Evolutionary conservation across 1,140 invertebrate genomes (phyloP), one percentile per base, ranked within the genome.

Genomic region (Drosophila burlai): DNA sequence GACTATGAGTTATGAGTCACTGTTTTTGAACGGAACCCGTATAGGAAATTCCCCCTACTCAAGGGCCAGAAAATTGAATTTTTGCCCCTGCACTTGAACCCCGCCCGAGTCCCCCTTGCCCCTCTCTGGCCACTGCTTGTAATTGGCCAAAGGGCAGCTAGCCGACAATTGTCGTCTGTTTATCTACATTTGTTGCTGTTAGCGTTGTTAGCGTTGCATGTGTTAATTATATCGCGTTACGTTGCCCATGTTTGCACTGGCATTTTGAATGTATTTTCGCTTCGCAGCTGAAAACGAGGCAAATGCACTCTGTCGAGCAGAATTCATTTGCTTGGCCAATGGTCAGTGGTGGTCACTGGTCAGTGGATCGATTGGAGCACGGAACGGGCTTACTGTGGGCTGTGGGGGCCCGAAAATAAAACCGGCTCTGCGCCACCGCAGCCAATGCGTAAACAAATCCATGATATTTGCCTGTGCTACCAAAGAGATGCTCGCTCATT

Each of bases 141-240:
- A 86, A 86, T 83, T 86, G 80, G 63, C 60, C 83, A 86, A 86
- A 89, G 76, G 80, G 76, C 80, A 71, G 49, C 49, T 29, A 49
- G 47, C 73, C 71, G 62, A 29, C 80, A 77, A 83, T 79, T 46
- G 64, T 21, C 62, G 72, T 54, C 49, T 74, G 68, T 77, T 80
- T 75, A 74, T 79, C 54, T 36, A 43, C 63, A 52, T 46, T 54
- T 54, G 74, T 46, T 65, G 66, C n/a, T 78, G 55, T 65, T 57
- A 10, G 36, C 43, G 60, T 62, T 66, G 61, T 61, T 59, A 57
- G 59, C 65, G 43, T 61, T 64, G 58, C 67, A 60, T 43, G 52
- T 76, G 74, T 76, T 76, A 76, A 76, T 76, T 76, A 76, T 76
- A 76, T 59, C 62, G 74, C 73, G 55, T 76, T 76, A 67, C 74